Base-by-base conservation (phyloP, 2,113 vertebrate species). In the Poeciliopsis occidentalis region DNA sequence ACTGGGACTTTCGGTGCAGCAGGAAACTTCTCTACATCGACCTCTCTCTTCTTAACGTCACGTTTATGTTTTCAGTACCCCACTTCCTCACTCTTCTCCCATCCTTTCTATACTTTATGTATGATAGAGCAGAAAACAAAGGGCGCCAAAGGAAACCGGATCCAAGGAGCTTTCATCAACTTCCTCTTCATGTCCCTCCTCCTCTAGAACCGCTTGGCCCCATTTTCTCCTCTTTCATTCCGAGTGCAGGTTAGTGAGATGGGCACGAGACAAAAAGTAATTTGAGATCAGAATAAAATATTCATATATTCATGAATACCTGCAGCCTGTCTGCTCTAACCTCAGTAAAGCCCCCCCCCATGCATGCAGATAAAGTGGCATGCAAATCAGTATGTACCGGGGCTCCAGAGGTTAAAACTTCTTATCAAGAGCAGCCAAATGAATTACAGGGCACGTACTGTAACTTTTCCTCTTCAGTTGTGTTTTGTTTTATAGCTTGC, bases 281-380 rank as follows among this genome's bases (percentile, higher is more conserved):
- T 31, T 37, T 82, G 93, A 94, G 91, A 91, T 79, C 51, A 76
- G 76, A 78, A 72, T 92, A 31, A 93, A 93, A 93, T 92, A 93
- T 94, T 94, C 64, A 91, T 88, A 88, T 88, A 90, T 90, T 91
- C 76, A 95, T 94, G 92, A 67, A 71, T 78, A 64, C 87, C 88
- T 71, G 71, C 82, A 86, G 78, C 32, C 2, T 8, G 64, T 61
- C 73, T 75, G 68, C 37, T 44, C 47, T 83, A 78, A 85, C 80
- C 85, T 79, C 73, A 44, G 72, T 22, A 24, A 19, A 66, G 22
- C 7, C 51, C 24, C 1, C n/a, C n/a, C 1, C 22, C 22, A 57
- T 57, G 17, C 51, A 57, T 10, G 51, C 8, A 24, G 51, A n/a
- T 57, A 57, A 57, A 57, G 24, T 57, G 51, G 22, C 19, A 57